Conservation (phyloP, 2,797 vertebrate genomes). For the Masticophis lateralis region DNA sequence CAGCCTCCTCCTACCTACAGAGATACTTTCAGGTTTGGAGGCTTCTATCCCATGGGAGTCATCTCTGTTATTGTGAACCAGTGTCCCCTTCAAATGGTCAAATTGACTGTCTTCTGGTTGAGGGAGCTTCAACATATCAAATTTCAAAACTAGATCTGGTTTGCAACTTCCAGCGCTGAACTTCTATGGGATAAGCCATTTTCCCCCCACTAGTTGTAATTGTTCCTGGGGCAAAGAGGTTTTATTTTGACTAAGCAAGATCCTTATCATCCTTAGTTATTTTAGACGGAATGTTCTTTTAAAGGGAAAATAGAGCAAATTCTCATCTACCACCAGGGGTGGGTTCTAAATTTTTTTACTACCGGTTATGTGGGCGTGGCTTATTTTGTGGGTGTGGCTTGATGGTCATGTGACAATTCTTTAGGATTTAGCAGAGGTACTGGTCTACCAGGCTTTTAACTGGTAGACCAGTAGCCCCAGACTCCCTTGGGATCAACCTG, state of each 20-base stretch:
- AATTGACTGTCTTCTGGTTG: background rate
- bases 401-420: too few species aligned
- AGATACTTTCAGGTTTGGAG: background rate
- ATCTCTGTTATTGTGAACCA: background rate
- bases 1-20: background rate
- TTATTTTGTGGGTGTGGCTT: too few species aligned
- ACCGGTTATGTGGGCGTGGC: too few species aligned
- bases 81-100: background rate
- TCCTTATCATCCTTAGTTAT: background rate
- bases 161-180: background rate
- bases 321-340: background rate
- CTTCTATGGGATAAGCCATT: background rate
- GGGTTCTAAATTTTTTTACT: too few species aligned
- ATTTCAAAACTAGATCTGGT: background rate
- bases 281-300: background rate
- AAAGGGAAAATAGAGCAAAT: background rate
- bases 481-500: too few species aligned
- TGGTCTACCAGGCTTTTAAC: too few species aligned
- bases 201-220: background rate
- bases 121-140: background rate
- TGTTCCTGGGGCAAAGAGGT: background rate
- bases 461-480: too few species aligned
- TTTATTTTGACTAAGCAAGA: background rate
- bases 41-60: background rate
- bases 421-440: too few species aligned